Evolutionary conservation across 2,888 invertebrate genomes (phyloP).

Genomic region (Achlya flavicornis): DNA sequence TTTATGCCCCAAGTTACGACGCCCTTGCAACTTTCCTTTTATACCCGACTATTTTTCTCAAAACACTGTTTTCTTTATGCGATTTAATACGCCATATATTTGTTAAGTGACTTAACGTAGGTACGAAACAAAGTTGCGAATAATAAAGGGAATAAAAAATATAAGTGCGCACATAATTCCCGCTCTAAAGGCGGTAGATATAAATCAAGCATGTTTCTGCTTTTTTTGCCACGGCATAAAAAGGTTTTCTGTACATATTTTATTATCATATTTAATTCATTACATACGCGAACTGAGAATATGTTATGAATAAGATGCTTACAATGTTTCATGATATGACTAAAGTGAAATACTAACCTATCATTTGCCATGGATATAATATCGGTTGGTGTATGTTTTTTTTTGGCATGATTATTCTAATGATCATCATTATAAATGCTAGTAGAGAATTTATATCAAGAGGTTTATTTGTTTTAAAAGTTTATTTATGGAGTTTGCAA

Average conservation of each 20-base stretch:
- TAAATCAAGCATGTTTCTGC: conserved; percentile 72
- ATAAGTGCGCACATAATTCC: conserved; percentile 68
- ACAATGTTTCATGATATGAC: conserved; percentile 51
- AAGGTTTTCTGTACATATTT: conserved; percentile 63
- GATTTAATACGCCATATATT: conserved; percentile 80
- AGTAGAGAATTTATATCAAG: too few species aligned
- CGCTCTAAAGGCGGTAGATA: conserved; percentile 65
- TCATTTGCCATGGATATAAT: too few species aligned
- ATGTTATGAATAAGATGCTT: conserved; percentile 43
- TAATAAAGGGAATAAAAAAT: conserved; percentile 69
- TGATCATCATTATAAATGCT: too few species aligned
- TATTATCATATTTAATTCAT: conserved; percentile 66
- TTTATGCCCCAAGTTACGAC: conserved; percentile 79
- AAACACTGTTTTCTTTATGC: conserved; percentile 82
- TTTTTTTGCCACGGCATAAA: conserved; percentile 62
- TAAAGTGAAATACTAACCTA: background rate
- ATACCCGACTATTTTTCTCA: conserved; percentile 79
- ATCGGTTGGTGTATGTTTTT: too few species aligned
- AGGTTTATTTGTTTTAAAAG: too few species aligned
- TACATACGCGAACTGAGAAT: conserved; percentile 52
- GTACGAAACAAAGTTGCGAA: conserved; percentile 75
- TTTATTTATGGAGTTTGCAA: too few species aligned
- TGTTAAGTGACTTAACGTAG: conserved; percentile 71
- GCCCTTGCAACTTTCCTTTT: conserved; percentile 78
- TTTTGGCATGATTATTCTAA: too few species aligned